Percentiles rank a stretch among this genome's conserved stretches.
Evolutionary conservation across 1,140 invertebrate genomes (phyloP).

Genomic region (Zeugodacus cucurbitae): DNA sequence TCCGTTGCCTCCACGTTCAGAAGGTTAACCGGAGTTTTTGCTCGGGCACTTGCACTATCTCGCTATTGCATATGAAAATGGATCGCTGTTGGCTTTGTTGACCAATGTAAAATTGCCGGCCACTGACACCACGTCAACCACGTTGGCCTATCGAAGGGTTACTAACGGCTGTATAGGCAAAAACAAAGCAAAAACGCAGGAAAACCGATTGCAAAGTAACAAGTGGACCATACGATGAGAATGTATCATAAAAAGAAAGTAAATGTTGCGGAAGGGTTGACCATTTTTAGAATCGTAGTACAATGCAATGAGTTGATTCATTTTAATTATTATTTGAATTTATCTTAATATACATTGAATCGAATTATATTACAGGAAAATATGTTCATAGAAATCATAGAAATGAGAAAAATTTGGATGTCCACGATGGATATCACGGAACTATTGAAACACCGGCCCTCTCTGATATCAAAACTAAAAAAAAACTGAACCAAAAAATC

Average conservation of each 20-base stretch:
- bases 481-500: no score
- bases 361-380: no score
- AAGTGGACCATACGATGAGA: not conserved
- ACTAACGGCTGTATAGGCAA: not conserved
- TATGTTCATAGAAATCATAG: no score
- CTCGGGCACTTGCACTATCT: not conserved
- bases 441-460: no score
- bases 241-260: not conserved
- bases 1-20: not conserved
- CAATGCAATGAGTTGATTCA: no score
- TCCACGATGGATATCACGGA: no score
- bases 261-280: not conserved
- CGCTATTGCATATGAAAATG: not conserved
- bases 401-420: no score
- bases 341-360: no score
- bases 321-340: no score
- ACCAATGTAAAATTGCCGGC: slow-evolving; percentile 12
- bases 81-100: not conserved
- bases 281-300: no score
- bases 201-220: not conserved
- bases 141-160: not conserved
- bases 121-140: not conserved
- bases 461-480: no score
- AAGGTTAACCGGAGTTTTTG: not conserved
- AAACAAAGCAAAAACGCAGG: not conserved